Evolutionary conservation across 2,888 invertebrate genomes (phyloP).

Genomic region (Diarsia dahlii): DNA sequence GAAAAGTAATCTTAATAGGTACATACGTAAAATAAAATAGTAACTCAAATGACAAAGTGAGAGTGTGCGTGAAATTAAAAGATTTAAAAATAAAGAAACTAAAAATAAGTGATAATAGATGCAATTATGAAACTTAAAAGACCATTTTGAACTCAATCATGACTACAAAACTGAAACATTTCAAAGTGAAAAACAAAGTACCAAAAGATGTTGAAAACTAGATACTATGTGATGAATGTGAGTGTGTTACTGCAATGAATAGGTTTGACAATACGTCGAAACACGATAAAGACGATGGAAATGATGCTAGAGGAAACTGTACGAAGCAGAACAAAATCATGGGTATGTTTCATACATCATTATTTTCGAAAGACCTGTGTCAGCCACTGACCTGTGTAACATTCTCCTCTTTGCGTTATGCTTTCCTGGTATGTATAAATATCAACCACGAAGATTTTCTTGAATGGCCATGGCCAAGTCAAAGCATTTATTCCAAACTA

Average conservation of each 20-base stretch:
- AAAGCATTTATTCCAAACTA: no score
- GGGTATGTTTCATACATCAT: slow-evolving; percentile 74
- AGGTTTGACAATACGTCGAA: slow-evolving; percentile 81
- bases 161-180: slow-evolving; percentile 41
- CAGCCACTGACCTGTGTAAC: background rate
- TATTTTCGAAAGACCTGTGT: background rate
- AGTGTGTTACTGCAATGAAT: slow-evolving; percentile 80
- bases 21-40: slow-evolving; percentile 8
- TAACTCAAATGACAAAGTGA: background rate
- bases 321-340: slow-evolving; percentile 85
- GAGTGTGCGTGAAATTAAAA: background rate
- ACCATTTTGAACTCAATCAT: slow-evolving; percentile 14
- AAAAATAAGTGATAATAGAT: background rate
- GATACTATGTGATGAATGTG: slow-evolving; percentile 44
- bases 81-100: no score
- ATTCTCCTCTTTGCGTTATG: background rate
- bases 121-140: slow-evolving; percentile 11
- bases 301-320: slow-evolving; percentile 82
- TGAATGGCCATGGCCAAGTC: no score
- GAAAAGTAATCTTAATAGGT: background rate
- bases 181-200: slow-evolving; percentile 60
- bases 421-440: background rate
- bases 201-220: slow-evolving; percentile 49
- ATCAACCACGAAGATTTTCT: no score
- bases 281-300: slow-evolving; percentile 81